phyloP scores from a whole-genome alignment of 2,888 invertebrate species.

The Xestoiulus laeticollis region DNA sequence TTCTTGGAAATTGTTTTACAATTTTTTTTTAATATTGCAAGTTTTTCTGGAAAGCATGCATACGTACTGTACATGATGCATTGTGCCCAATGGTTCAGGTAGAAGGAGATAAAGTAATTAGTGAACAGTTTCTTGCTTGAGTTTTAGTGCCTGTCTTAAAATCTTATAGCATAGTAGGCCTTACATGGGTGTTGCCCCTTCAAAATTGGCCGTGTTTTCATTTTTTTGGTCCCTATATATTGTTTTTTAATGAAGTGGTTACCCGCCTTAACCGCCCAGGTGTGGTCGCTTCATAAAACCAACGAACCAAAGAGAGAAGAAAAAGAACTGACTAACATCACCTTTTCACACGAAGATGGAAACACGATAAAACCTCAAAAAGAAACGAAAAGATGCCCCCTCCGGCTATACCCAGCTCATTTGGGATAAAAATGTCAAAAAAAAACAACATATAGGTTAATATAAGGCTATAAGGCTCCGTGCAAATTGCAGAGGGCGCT shows the following conservation, averaged over 20 bases:
- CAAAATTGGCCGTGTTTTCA: neutral
- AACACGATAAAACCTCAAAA: neutral
- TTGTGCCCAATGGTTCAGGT: neutral
- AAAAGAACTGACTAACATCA: neutral
- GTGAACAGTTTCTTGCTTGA: neutral
- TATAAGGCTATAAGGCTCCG: neutral
- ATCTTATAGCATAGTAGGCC: neutral
- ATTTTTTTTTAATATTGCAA: too few species aligned
- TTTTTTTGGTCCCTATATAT: constrained; percentile 11
- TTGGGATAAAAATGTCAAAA: neutral
- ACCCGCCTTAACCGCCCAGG: constrained; percentile 28
- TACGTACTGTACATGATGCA: too few species aligned
- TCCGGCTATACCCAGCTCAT: neutral
- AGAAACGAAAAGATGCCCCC: neutral
- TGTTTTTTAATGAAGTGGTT: constrained; percentile 27
- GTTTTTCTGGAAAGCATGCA: neutral
- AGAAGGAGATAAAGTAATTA: neutral
- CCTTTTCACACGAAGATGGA: constrained; percentile 19
- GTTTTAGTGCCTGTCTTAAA: neutral
- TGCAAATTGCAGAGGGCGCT: neutral
- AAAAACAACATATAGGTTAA: neutral
- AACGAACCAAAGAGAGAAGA: neutral
- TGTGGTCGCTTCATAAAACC: constrained; percentile 28
- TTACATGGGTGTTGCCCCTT: neutral
- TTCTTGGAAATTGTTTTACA: too few species aligned